Evolutionary conservation across 1,140 invertebrate genomes (phyloP).

Genomic region (Cecropterus lyciades): DNA sequence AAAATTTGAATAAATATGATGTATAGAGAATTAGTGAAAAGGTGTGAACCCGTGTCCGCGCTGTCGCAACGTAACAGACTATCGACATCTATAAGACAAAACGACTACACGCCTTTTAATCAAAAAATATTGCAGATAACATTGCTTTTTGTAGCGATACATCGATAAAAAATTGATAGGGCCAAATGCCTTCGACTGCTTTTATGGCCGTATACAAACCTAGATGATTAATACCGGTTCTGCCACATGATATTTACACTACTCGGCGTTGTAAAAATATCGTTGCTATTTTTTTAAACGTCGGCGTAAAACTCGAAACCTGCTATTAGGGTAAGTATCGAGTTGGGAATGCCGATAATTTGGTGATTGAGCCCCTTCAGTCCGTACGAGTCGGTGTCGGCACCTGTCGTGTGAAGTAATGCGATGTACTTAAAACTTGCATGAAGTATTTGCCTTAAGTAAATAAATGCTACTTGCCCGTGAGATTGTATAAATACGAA

Average conservation of each 20-base stretch:
- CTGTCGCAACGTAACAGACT: constrained; percentile 41
- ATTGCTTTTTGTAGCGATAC: constrained; percentile 28
- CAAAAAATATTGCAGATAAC: constrained; percentile 8
- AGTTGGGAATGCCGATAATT: constrained; percentile 72
- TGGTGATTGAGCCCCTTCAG: constrained; percentile 68
- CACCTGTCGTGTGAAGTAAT: constrained; percentile 51
- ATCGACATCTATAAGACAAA: constrained; percentile 15
- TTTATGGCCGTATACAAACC: constrained; percentile 7
- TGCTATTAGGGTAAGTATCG: constrained; percentile 68
- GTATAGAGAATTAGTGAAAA: constrained; percentile 41
- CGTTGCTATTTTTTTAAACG: constrained; percentile 66
- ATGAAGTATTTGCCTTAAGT: constrained; percentile 34
- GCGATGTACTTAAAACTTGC: constrained; percentile 28
- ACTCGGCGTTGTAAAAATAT: constrained; percentile 63
- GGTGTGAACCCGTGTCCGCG: constrained; percentile 39
- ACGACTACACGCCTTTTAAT: constrained; percentile 24
- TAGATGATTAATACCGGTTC: constrained; percentile 49
- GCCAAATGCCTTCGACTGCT: constrained; percentile 5
- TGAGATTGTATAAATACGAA: constrained; percentile 23
- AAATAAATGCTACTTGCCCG: constrained; percentile 29
- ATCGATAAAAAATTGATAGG: constrained; percentile 9
- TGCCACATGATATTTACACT: constrained; percentile 63
- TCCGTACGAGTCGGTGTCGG: constrained; percentile 42
- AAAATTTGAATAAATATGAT: constrained; percentile 52
- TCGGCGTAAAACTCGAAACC: constrained; percentile 57